phyloP scores from a whole-genome alignment of 2,888 invertebrate species.

The Pseudococcus viburni region DNA sequence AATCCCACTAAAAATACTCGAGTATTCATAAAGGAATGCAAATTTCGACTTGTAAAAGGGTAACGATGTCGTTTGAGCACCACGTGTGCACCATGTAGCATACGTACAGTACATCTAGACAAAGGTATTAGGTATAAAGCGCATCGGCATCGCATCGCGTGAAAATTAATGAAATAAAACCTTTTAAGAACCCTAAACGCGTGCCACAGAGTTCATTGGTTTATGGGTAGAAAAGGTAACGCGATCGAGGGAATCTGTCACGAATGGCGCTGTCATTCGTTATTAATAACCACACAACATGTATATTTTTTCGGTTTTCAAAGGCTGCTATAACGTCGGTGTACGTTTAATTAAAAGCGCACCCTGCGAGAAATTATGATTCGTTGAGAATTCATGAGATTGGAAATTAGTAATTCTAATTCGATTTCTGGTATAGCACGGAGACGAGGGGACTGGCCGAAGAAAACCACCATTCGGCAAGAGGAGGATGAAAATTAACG shows the following conservation, averaged over 20 bases:
- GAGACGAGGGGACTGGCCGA: not conserved
- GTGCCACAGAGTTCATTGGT: constrained; percentile 38
- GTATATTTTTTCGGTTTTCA: not conserved
- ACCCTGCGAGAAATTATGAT: constrained; percentile 21
- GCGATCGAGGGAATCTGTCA: constrained; percentile 28
- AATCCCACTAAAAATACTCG: not conserved
- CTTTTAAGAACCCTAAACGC: constrained; percentile 26
- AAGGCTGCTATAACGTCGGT: not conserved
- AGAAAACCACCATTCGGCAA: not conserved
- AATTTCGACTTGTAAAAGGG: constrained; percentile 6
- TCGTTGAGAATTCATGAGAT: constrained; percentile 37
- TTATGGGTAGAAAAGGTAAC: constrained; percentile 5
- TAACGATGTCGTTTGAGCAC: not conserved
- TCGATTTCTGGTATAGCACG: not conserved
- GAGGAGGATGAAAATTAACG: constrained; percentile 13
- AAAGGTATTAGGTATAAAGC: not conserved
- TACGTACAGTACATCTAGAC: not conserved
- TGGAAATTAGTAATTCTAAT: constrained; percentile 41
- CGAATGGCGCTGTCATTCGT: constrained; percentile 29
- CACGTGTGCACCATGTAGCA: not conserved
- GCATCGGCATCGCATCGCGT: constrained; percentile 21
- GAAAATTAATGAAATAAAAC: constrained; percentile 44
- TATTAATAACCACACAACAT: constrained; percentile 40
- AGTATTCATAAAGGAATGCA: constrained; percentile 2
- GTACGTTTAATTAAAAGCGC: constrained; percentile 16